Evolutionary conservation across 2,113 vertebrate species (phyloP).

Genomic region (Capreolus pygargus): DNA sequence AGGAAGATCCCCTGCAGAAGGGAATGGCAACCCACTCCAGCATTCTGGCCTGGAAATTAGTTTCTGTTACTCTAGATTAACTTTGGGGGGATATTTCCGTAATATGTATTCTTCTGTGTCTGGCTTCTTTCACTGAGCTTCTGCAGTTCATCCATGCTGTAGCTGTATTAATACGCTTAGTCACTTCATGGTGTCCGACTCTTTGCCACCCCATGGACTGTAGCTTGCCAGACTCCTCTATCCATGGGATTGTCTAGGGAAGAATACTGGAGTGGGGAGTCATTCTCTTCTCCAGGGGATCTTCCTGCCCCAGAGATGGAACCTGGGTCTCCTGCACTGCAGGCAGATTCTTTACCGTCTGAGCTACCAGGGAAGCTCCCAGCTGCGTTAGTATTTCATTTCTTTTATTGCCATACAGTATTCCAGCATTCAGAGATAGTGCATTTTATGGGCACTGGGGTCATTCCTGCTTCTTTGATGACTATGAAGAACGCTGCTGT

Average conservation of each 20-base stretch:
- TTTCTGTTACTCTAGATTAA: neutral
- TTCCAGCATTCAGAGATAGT: too few relatives aligned
- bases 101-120: neutral
- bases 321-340: neutral
- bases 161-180: rapidly evolving
- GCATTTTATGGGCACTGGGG: neutral
- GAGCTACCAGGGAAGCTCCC: neutral
- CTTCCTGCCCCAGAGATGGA: neutral
- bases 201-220: neutral
- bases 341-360: neutral
- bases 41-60: neutral
- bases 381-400: neutral
- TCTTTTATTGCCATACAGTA: neutral
- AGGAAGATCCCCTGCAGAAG: neutral
- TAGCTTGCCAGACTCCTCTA: neutral
- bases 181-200: neutral
- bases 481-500: neutral
- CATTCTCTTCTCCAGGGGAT: neutral
- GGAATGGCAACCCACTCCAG: neutral
- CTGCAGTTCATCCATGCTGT: neutral
- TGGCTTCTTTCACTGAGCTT: neutral
- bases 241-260: neutral
- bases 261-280: neutral
- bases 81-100: neutral
- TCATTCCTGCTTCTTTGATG: neutral